Base-by-base conservation (phyloP, 1,140 invertebrate genomes). In the Teleogryllus occipitalis region DNA sequence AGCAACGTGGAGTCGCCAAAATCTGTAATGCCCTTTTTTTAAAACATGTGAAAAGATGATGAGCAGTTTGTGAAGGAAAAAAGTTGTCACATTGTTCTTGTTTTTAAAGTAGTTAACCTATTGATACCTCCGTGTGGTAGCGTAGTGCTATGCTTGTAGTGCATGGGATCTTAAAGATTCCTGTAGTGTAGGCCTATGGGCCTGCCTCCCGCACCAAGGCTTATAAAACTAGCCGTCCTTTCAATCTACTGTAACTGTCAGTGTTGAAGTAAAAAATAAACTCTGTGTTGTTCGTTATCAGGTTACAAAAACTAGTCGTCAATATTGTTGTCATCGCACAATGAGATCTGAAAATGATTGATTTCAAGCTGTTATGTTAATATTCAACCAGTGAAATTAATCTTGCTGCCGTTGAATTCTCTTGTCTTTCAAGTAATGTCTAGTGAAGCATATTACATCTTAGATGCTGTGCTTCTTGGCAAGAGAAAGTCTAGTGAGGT, bases 321-420 rank as follows among this genome's bases (percentile, higher is more conserved):
- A 77, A 21, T 77, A 77, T 77, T 77, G 76, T 77, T 77, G 76
- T 77, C 76, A 54, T 77, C 47, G 76, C 76, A 77, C 76, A 77
- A n/a, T 54, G 76, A 77, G n/a, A 77, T 77, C 76, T 48, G 47
- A 77, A 48, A 12, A 65, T 14, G 54, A 18, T 65, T 65, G 54
- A 65, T 65, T 65, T 65, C 54, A 14, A 65, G 54, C 10, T 65
- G 54, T 65, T 65, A 65, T 65, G 54, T 65, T 65, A 3, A 65
- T 65, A 65, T 65, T 65, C 54, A 65, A 65, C 18, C 54, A 65
- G 18, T 65, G 54, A 18, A 65, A 65, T 65, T 65, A 18, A 65
- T 14, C 54, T 14, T 65, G 18, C 54, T 14, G 18, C 54, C 7
- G 18, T 65, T 65, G 10, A 14, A 18, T 65, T 65, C 54, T 18